A percentile compares a stretch with the other conserved stretches of the same genome.
These are phyloP conservation scores for Tyrannus savana DNA, from an alignment of 2,113 vertebrate species.

Conservation along the genomic window DNA sequence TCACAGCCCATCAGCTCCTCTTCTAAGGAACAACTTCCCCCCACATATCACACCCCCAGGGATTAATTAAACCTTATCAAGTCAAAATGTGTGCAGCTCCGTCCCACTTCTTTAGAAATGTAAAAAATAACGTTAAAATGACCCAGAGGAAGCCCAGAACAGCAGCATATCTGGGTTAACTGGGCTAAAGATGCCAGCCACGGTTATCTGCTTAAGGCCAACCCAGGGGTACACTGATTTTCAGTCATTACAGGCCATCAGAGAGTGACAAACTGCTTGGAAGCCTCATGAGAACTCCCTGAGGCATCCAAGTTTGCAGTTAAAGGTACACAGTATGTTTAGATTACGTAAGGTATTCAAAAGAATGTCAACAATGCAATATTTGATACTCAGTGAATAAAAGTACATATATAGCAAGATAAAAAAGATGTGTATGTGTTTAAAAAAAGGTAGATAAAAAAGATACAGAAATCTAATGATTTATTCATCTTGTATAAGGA, in stretches of 20 bases:
- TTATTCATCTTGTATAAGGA: not conserved
- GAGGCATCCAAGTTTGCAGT: not conserved
- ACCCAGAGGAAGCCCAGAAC: not conserved
- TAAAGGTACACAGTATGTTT: not conserved
- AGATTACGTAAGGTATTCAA: not conserved
- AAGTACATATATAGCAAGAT: rapidly evolving
- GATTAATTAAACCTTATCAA: not conserved
- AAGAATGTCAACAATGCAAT: not conserved
- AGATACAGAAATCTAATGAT: not conserved
- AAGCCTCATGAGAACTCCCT: not conserved
- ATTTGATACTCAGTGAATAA: not conserved
- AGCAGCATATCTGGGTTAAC: not conserved
- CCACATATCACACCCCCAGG: not conserved
- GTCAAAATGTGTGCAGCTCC: not conserved
- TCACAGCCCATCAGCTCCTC: not conserved
- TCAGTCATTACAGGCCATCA: not conserved
- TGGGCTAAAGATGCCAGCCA: not conserved
- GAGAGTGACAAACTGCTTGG: not conserved
- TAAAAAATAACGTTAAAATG: not conserved
- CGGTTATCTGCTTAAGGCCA: not conserved
- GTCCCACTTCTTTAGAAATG: not conserved
- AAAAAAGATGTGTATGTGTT: not conserved
- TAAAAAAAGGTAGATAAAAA: not conserved
- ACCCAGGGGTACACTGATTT: not conserved
- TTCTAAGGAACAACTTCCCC: not conserved